Conservation (phyloP, 2,888 invertebrate species). For the Protodeltote pygarga region DNA sequence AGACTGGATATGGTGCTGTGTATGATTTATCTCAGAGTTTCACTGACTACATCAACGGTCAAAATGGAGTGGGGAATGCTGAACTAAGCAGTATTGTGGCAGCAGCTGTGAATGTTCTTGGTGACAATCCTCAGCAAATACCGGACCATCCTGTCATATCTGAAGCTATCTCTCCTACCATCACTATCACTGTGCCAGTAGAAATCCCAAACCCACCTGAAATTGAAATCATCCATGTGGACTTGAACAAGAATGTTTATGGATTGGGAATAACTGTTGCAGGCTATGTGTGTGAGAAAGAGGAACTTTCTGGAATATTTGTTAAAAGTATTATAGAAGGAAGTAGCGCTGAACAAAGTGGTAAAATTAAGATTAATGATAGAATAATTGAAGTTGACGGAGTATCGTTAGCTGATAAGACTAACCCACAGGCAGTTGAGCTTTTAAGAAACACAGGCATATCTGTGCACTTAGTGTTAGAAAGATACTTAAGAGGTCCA, state of each 20-base stretch:
- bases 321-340: slow-evolving; percentile 99
- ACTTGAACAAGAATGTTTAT: slow-evolving; percentile 96
- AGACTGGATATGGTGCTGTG: slow-evolving; percentile 90
- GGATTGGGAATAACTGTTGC: slow-evolving; percentile 98
- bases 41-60: slow-evolving; percentile 73
- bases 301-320: slow-evolving; percentile 99
- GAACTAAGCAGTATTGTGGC: slow-evolving; percentile 71
- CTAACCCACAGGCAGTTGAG: slow-evolving; percentile 98
- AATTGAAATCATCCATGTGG: slow-evolving; percentile 96
- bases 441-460: slow-evolving; percentile 97
- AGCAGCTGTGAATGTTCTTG: slow-evolving; percentile 79
- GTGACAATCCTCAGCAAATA: slow-evolving; percentile 78
- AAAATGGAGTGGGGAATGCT: slow-evolving; percentile 73
- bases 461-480: slow-evolving; percentile 95
- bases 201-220: slow-evolving; percentile 92
- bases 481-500: slow-evolving; percentile 96
- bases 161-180: slow-evolving; percentile 75
- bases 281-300: slow-evolving; percentile 98
- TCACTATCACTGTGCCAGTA: slow-evolving; percentile 83
- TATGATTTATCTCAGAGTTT: slow-evolving; percentile 80
- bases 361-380: slow-evolving; percentile 97
- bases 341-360: slow-evolving; percentile 97
- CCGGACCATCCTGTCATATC: slow-evolving; percentile 72
- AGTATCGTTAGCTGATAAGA: slow-evolving; percentile 94
- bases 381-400: slow-evolving; percentile 99